Evolutionary conservation across 1,140 invertebrate species (phyloP), one percentile per base, ranked within the genome.

Genomic region (Pomacea maculata): DNA sequence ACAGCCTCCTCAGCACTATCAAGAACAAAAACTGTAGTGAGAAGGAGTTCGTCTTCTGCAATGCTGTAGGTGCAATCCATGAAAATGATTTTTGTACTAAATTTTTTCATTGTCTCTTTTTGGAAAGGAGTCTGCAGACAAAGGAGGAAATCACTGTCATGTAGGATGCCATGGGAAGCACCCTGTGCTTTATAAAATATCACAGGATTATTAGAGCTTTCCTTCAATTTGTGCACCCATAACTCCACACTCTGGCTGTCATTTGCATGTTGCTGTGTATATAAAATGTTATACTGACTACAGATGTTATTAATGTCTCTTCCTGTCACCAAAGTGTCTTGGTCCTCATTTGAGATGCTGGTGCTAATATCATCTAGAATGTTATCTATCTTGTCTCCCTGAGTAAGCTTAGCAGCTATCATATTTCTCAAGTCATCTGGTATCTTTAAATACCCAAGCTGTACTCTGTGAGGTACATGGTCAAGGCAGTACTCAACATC

Each of bases 121-220:
- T 70, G 67, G 29, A 70, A 70, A 12, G 67, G 67, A 11, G 67
- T 70, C 21, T 70, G 67, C 29, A 70, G 21, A 11, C 67, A 70
- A 70, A 70, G 67, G 21, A 70, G 29, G 10, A 70, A 70, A 70
- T 70, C 67, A 70, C 67, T 70, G 11, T n/a, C 67, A 70, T 70
- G n/a, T 12, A 70, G 21, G 29, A 25, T 70, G 21, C 67, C 67
- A 70, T n/a, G n/a, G 21, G 67, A 70, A 11, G 21, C 21, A 15
- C n/a, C 21, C 11, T 17, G 67, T 70, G 67, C n/a, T 70, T 70
- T 70, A 34, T 70, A 70, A 70, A 70, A 70, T 14, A 70, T 25
- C 29, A 70, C 29, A 34, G 67, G 67, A 10, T 70, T 70, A 17
- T 70, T 70, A n/a, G 67, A 34, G 11, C 29, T 11, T 34, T n/a